Evolutionary conservation across 1,140 invertebrate genomes (phyloP).

Genomic region (Bathynomus jamesi): DNA sequence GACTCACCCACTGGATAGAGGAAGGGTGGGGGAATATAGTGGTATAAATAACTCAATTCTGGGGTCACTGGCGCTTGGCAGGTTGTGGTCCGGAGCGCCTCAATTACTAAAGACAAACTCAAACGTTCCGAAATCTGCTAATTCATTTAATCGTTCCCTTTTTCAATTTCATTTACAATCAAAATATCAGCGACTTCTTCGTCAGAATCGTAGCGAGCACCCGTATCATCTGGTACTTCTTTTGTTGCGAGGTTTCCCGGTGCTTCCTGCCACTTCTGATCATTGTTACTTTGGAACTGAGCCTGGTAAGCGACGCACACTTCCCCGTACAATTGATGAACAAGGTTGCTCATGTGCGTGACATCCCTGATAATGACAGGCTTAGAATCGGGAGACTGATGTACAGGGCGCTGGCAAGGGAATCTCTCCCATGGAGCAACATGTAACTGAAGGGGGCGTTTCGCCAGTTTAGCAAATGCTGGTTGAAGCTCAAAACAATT

Average conservation of each 20-base stretch:
- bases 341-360: constrained; percentile 86
- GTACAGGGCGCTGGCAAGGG: constrained; percentile 56
- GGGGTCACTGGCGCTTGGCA: too few relatives aligned
- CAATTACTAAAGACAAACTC: too few relatives aligned
- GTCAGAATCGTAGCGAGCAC: constrained; percentile 36
- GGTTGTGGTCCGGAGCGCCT: too few relatives aligned
- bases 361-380: constrained; percentile 66
- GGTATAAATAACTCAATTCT: too few relatives aligned
- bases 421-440: constrained; percentile 68
- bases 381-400: constrained; percentile 39
- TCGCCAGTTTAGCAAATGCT: constrained; percentile 76
- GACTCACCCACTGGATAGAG: too few relatives aligned
- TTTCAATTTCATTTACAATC: neutral
- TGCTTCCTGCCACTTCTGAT: constrained; percentile 10
- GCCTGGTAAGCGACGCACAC: constrained; percentile 21
- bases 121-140: too few relatives aligned
- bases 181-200: constrained; percentile 18
- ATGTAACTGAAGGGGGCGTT: constrained; percentile 64
- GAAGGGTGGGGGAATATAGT: too few relatives aligned
- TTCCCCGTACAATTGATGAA: constrained; percentile 70
- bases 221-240: constrained; percentile 25
- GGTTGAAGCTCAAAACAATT: constrained; percentile 95
- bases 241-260: constrained; percentile 17
- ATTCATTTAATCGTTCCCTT: neutral
- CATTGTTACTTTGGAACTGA: constrained; percentile 2